Conservation (phyloP, 2,113 vertebrate species). For the Lycaon pictus region DNA sequence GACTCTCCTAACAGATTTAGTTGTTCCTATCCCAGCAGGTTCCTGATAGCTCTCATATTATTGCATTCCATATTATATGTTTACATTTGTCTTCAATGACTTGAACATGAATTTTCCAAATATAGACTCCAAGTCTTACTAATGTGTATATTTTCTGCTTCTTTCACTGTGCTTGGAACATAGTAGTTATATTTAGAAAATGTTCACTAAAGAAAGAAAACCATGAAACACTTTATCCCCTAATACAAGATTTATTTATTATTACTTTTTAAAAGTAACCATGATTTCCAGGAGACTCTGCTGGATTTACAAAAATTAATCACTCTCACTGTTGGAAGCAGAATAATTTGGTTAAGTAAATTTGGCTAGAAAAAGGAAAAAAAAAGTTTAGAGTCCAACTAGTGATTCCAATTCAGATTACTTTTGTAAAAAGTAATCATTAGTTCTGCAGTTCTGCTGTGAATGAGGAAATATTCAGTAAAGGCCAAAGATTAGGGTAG, state of each 20-base stretch:
- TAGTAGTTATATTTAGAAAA: constrained; percentile 7
- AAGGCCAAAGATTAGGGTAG: background rate
- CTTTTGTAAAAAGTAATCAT: background rate
- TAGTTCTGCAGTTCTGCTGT: background rate
- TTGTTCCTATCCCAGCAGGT: background rate
- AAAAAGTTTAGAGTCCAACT: background rate
- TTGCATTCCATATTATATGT: background rate
- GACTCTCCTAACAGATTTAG: background rate
- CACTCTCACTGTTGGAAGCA: background rate
- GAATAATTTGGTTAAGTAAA: background rate
- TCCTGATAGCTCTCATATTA: background rate
- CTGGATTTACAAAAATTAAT: constrained; percentile 26
- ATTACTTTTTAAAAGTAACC: background rate
- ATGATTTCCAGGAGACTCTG: background rate
- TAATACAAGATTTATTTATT: background rate
- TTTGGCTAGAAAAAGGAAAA: constrained; percentile 16
- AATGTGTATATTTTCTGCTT: background rate
- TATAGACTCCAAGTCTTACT: background rate
- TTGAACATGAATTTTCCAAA: background rate
- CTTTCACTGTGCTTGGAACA: background rate
- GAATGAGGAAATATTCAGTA: background rate
- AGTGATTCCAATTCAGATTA: constrained; percentile 7
- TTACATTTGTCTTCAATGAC: background rate
- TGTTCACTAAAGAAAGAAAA: background rate
- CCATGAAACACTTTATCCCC: background rate